Evolutionary conservation across 2,113 vertebrate species (phyloP), one percentile per base, ranked within the genome.

Genomic region (Ailurus styani): DNA sequence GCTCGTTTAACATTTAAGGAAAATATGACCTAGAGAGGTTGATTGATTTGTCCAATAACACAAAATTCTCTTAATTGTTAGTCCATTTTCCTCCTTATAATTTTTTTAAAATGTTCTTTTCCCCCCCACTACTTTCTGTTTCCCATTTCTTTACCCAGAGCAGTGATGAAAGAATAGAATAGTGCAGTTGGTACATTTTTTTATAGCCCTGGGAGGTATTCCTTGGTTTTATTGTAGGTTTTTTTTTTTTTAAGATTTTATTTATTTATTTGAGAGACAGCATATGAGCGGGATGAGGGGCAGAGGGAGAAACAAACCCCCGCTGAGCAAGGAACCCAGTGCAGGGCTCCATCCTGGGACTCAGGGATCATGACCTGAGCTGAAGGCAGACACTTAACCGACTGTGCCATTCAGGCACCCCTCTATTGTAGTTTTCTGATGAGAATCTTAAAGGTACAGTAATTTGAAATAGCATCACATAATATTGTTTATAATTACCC

Each of bases 1-100:
- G 45, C 7, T 96, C 40, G 81, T 94, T 93, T 93, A 89, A 94
- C 37, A 75, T 31, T 93, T 78, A 64, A 86, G 87, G 52, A 93
- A 97, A 97, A 90, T 72, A 27, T 95, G 52, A 42, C 50, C 50
- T 11, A 68, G 45, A 77, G n/a, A 40, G 12, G 50, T 62, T 85
- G 90, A n/a, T 47, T 85, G 29, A 88, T 57, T 79, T 75, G 29
- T 55, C 34, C 40, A 88, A 20, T 72, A 84, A 50, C 12, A 82
- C 14, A 84, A 75, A 95, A 10, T 87, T 78, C 31, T 86, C 29
- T 93, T 83, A 75, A 77, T 68, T 95, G 87, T 92, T 42, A 87
- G 50, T 70, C 42, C 11, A 27, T 68, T 89, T 86, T 91, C 77
- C 50, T 93, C 90, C 45, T 78, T 83, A 20, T 47, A 91, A 54